Conservation (phyloP, 2,888 invertebrate genomes). For the Campoplex nolae region DNA sequence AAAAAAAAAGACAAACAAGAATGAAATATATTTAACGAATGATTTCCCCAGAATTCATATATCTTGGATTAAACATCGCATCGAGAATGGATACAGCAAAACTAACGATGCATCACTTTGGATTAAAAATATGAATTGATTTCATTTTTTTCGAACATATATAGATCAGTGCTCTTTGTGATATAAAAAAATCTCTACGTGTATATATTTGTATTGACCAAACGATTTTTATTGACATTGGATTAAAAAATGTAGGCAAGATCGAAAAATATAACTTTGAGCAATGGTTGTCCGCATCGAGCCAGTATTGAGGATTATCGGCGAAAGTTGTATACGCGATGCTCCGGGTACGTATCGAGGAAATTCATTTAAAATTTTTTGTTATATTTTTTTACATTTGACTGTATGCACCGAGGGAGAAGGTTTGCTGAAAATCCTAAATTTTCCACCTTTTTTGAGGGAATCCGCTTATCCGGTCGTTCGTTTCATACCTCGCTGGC, state of each 20-base stretch:
- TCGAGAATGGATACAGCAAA: background rate
- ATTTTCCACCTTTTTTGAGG: conserved; percentile 38
- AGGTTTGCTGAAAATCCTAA: conserved; percentile 35
- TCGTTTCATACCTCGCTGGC: conserved; percentile 69
- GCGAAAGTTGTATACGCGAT: background rate
- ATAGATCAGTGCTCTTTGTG: background rate
- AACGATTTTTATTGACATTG: background rate
- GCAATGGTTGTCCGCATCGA: background rate
- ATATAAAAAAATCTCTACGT: background rate
- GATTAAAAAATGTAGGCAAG: background rate
- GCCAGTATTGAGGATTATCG: background rate
- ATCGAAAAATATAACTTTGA: conserved; percentile 2
- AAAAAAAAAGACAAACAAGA: background rate
- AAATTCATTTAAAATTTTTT: background rate
- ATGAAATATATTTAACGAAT: background rate
- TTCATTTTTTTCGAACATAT: background rate
- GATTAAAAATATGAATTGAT: background rate
- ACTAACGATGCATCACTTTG: background rate
- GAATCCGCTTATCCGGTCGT: conserved; percentile 47
- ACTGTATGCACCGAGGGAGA: conserved; percentile 2
- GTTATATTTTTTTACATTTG: background rate
- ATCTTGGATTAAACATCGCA: background rate
- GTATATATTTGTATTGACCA: background rate
- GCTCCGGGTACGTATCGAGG: background rate
- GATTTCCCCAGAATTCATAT: background rate